Percentiles rank a stretch among this genome's conserved stretches.
Evolutionary conservation across 1,140 invertebrate genomes (phyloP).

Genomic region (Globodera rostochiensis): DNA sequence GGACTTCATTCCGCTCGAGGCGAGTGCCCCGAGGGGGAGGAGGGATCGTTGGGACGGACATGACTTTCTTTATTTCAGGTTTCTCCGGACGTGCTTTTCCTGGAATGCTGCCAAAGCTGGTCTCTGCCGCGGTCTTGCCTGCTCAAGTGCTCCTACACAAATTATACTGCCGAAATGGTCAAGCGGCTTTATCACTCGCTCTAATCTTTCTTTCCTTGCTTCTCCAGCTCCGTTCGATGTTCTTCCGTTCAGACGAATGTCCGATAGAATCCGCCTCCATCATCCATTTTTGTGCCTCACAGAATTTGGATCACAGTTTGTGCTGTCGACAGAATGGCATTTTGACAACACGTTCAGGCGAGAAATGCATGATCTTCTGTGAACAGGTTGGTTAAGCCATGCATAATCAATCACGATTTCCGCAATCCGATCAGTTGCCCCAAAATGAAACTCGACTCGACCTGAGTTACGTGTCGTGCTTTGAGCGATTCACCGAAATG

Average conservation of each 20-base stretch:
- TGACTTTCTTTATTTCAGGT: not conserved
- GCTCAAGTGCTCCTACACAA: constrained; percentile 53
- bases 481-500: constrained; percentile 60
- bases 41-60: not conserved
- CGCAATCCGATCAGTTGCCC: constrained; percentile 37
- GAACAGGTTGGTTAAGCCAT: constrained; percentile 42
- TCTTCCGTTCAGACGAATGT: constrained; percentile 60
- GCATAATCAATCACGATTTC: not conserved
- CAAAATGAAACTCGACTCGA: constrained; percentile 51
- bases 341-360: constrained; percentile 53
- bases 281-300: constrained; percentile 63
- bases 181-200: constrained; percentile 13
- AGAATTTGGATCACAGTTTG: constrained; percentile 45
- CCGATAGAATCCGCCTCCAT: constrained; percentile 59
- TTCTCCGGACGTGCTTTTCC: constrained; percentile 53
- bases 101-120: constrained; percentile 58
- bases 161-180: constrained; percentile 54
- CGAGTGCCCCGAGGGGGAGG: not conserved
- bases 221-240: constrained; percentile 59
- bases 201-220: constrained; percentile 10
- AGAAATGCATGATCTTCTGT: constrained; percentile 61
- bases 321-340: constrained; percentile 50
- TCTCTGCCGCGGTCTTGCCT: constrained; percentile 57
- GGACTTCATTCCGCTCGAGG: not conserved
- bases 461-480: constrained; percentile 60